Conservation (phyloP, 35 echinoderm and acorn worm species). For the Acanthaster planci region DNA sequence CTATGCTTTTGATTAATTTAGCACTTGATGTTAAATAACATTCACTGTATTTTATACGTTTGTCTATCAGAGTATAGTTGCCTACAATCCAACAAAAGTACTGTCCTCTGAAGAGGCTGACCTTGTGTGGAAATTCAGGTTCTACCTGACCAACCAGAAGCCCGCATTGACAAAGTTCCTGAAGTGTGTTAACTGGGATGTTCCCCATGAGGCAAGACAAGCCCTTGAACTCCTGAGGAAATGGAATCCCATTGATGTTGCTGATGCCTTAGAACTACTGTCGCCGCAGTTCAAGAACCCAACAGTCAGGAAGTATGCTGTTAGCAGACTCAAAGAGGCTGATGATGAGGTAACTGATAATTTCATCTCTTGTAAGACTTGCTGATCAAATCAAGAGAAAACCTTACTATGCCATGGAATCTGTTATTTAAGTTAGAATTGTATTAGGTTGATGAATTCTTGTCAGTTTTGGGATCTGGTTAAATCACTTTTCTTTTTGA, state of each 20-base stretch:
- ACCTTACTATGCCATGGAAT: no score
- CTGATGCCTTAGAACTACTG: slow-evolving; percentile 87
- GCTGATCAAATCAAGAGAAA: no score
- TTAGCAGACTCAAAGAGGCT: slow-evolving; percentile 81
- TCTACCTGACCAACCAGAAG: slow-evolving; percentile 95
- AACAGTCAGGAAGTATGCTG: slow-evolving; percentile 87
- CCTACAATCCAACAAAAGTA: slow-evolving; percentile 76
- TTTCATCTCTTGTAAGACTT: no score
- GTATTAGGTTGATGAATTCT: no score
- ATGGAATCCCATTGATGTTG: slow-evolving; percentile 94
- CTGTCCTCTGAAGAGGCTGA: slow-evolving; percentile 84
- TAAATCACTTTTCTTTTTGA: no score
- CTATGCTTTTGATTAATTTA: background rate
- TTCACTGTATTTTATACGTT: background rate
- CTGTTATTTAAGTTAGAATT: no score
- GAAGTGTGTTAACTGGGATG: slow-evolving; percentile 95
- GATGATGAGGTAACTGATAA: slow-evolving; percentile 88
- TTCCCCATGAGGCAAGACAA: slow-evolving; percentile 90
- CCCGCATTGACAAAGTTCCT: slow-evolving; percentile 96
- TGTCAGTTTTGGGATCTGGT: no score
- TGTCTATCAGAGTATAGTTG: slow-evolving; percentile 77
- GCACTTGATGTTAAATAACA: background rate
- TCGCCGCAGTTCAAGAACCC: slow-evolving; percentile 91
- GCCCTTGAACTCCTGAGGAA: slow-evolving; percentile 77
- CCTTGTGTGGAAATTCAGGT: slow-evolving; percentile 91